Base-by-base conservation (phyloP, 2,113 vertebrate species). In the Craseonycteris thonglongyai region DNA sequence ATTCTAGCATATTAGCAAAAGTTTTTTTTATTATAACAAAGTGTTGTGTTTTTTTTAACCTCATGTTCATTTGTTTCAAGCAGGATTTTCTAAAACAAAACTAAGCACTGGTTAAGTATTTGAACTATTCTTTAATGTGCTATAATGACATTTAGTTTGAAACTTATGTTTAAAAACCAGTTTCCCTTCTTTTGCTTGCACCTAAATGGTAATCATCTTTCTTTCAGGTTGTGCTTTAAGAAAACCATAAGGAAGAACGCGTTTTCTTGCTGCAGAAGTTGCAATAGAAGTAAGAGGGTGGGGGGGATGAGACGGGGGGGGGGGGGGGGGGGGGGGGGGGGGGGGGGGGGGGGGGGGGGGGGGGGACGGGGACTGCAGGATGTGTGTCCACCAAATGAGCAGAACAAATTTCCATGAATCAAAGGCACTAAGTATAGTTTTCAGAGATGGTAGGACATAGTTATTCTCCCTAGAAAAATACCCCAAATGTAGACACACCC, bases 341-440 rank as follows among this genome's bases (percentile, higher is more conserved):
- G n/a, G n/a, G n/a, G n/a, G n/a, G n/a, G n/a, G n/a, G n/a, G n/a
- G n/a, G n/a, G n/a, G n/a, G n/a, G n/a, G n/a, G n/a, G n/a, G n/a
- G n/a, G n/a, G n/a, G n/a, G n/a, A n/a, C n/a, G n/a, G 88, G 42
- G 88, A 61, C 75, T 96, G 82, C 87, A 93, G 94, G 87, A 78
- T 95, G 75, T 95, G 92, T 93, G 95, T 96, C 93, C 76, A 93
- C 88, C 91, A 96, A 97, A 95, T 71, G 85, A 92, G 87, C 87
- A 95, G 95, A 96, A 96, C 95, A 97, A 96, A 94, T 97, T 97
- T 97, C 95, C 96, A 92, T 97, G 94, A 97, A 95, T 95, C 93
- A 97, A 95, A 96, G 96, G 94, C 94, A 97, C 95, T 96, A 97
- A 96, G 81, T 97, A 96, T 96, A 97, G 93, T 96, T 94, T 92